These are phyloP conservation scores for Eupleurogrammus muticus DNA, from an alignment of 2,797 vertebrate species.

Conservation along the genomic window DNA sequence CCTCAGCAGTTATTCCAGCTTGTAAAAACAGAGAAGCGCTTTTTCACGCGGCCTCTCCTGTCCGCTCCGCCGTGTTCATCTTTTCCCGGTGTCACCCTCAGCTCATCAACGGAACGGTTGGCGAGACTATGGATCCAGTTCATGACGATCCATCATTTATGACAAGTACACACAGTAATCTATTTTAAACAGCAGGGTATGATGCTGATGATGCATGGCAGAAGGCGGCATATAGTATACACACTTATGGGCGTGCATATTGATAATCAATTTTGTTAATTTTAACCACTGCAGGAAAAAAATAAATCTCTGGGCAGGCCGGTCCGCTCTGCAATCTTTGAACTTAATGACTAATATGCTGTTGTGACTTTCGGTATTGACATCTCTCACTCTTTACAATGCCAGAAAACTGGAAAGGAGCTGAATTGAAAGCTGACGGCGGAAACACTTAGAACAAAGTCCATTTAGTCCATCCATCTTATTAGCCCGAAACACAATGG, in stretches of 20 bases:
- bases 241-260: constrained; percentile 63
- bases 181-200: constrained; percentile 72
- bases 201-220: constrained; percentile 78
- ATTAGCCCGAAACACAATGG: constrained; percentile 31
- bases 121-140: constrained; percentile 74
- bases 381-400: constrained; percentile 14
- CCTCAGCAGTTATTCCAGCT: constrained; percentile 15
- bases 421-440: constrained; percentile 52
- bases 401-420: constrained; percentile 11
- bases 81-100: constrained; percentile 60
- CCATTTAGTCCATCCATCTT: constrained; percentile 48
- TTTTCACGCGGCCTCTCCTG: constrained; percentile 39
- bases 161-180: constrained; percentile 76
- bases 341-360: constrained; percentile 27
- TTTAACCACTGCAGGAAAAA: constrained; percentile 59
- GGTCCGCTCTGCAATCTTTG: constrained; percentile 20
- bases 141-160: constrained; percentile 77
- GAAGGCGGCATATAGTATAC: constrained; percentile 55
- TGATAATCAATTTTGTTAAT: constrained; percentile 76
- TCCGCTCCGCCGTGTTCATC: constrained; percentile 68
- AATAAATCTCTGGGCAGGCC: constrained; percentile 34
- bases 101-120: constrained; percentile 51
- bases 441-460: constrained; percentile 36
- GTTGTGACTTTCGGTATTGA: constrained; percentile 42
- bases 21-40: constrained; percentile 31